Conservation (phyloP, 2,797 vertebrate genomes). For the Gadopsis bispinosus region DNA sequence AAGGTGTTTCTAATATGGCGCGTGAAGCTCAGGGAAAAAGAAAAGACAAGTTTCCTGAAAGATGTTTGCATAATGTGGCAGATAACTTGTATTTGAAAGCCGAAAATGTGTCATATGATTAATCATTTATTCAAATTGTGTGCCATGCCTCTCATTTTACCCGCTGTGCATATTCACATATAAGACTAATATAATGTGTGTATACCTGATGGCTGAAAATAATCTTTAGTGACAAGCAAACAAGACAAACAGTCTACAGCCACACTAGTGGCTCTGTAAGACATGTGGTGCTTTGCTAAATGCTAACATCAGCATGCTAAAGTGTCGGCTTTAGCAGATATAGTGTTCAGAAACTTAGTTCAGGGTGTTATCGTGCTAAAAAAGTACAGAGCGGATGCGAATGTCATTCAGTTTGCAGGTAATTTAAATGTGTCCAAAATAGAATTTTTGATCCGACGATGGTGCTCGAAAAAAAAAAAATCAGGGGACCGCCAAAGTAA, state of each 20-base stretch:
- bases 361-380: not conserved
- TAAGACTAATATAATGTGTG: not conserved
- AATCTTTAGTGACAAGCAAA: slow-evolving; percentile 6
- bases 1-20: slow-evolving; percentile 46
- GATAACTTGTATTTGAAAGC: slow-evolving; percentile 42
- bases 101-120: slow-evolving; percentile 19
- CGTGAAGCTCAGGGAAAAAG: slow-evolving; percentile 7
- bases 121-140: slow-evolving; percentile 44
- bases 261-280: not conserved
- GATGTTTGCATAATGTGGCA: slow-evolving; percentile 50
- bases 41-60: slow-evolving; percentile 22
- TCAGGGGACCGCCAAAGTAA: not conserved
- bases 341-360: not conserved
- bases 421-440: not conserved
- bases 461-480: not conserved
- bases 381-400: not conserved
- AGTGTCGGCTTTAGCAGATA: not conserved
- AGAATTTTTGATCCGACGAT: not conserved
- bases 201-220: not conserved
- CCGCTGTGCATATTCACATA: not conserved
- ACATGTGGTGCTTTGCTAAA: not conserved
- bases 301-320: not conserved
- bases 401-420: not conserved
- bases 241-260: not conserved
- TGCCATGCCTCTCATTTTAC: slow-evolving; percentile 11